Evolutionary conservation across 2,888 invertebrate genomes (phyloP).

Genomic region (Metallyticus violacea): DNA sequence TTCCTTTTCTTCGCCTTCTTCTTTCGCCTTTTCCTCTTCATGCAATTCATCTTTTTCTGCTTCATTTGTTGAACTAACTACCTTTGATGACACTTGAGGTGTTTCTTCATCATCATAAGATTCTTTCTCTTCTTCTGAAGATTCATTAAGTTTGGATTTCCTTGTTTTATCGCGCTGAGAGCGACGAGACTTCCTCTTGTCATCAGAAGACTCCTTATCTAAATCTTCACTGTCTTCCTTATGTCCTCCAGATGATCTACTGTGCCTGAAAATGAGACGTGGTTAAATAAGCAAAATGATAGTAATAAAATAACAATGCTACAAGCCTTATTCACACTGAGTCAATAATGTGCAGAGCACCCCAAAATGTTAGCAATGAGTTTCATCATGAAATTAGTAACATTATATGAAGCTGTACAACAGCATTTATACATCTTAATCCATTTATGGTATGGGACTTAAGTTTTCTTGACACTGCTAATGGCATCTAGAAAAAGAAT

Average conservation of each 20-base stretch:
- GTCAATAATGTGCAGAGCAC: too few relatives aligned
- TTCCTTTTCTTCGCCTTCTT: conserved; percentile 28
- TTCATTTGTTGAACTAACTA: conserved; percentile 22
- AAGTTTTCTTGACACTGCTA: too few relatives aligned
- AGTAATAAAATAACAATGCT: too few relatives aligned
- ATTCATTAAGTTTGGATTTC: conserved; percentile 32
- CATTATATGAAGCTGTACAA: too few relatives aligned
- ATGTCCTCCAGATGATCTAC: neutral
- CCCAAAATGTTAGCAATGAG: too few relatives aligned
- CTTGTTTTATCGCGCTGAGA: conserved; percentile 23
- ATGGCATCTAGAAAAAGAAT: too few relatives aligned
- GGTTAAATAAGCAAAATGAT: too few relatives aligned
- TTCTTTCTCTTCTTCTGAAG: conserved; percentile 35
- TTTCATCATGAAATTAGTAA: too few relatives aligned
- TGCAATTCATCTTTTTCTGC: neutral
- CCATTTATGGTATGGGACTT: too few relatives aligned
- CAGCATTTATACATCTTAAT: too few relatives aligned
- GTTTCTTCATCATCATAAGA: conserved; percentile 26
- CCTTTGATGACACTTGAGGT: conserved; percentile 28
- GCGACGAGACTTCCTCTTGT: neutral
- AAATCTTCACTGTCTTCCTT: neutral
- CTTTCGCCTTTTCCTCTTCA: conserved; percentile 25
- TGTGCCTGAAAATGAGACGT: neutral
- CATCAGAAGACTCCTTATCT: neutral
- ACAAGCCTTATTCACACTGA: too few relatives aligned